Percentiles rank a stretch among this genome's conserved stretches.
phyloP scores from a whole-genome alignment of 2,797 vertebrate species.

The Pseudotriccus pelzelni region DNA sequence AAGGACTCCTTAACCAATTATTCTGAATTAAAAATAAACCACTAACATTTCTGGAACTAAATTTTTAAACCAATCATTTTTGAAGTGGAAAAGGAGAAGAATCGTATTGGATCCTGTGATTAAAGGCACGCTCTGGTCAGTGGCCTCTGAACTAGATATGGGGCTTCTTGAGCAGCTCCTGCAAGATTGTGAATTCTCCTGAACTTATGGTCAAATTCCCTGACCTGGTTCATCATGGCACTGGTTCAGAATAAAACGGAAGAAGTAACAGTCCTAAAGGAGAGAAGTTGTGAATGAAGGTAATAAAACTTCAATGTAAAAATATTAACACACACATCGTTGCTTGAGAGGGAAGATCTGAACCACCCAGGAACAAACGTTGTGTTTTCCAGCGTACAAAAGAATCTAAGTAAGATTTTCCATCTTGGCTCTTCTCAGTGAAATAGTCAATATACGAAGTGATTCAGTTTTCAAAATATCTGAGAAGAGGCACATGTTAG shows the following conservation, averaged over 20 bases:
- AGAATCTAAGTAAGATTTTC: slow-evolving; percentile 14
- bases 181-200: not conserved
- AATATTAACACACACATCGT: not conserved
- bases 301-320: not conserved
- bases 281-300: not conserved
- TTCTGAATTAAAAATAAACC: not conserved
- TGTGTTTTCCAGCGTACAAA: not conserved
- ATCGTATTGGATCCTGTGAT: not conserved
- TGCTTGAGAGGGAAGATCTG: not conserved
- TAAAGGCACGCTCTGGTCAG: not conserved
- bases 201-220: not conserved
- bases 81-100: not conserved
- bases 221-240: not conserved
- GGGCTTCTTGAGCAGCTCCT: not conserved
- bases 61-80: not conserved
- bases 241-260: not conserved
- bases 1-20: not conserved
- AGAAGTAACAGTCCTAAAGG: not conserved
- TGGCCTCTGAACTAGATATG: not conserved
- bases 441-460: not conserved
- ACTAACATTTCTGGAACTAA: not conserved
- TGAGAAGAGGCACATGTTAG: not conserved
- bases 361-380: not conserved
- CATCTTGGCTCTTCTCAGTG: not conserved
- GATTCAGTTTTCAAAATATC: not conserved